phyloP scores from a whole-genome alignment of 2,797 vertebrate species.

The Siniperca obscura region DNA sequence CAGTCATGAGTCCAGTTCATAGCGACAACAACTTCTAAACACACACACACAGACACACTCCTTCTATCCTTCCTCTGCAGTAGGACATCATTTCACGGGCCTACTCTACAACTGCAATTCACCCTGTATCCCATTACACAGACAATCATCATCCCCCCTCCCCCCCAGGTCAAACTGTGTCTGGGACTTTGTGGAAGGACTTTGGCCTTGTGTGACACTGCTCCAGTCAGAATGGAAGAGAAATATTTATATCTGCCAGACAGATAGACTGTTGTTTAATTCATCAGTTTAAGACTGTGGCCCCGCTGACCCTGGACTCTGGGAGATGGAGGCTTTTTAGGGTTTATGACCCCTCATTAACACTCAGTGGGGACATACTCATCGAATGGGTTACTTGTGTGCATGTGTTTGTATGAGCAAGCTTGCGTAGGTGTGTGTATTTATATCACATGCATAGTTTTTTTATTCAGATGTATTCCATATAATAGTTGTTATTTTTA shows the following conservation, averaged over 20 bases:
- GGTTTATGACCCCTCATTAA: conserved; percentile 80
- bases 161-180: conserved; percentile 72
- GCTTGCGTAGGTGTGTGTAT: conserved; percentile 19
- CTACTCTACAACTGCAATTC: conserved; percentile 61
- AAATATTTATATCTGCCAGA: conserved; percentile 83
- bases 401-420: conserved; percentile 29
- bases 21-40: conserved; percentile 13
- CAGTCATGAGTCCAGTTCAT: conserved; percentile 26
- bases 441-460: neutral
- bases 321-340: conserved; percentile 61
- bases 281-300: conserved; percentile 75
- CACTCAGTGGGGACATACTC: conserved; percentile 58
- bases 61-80: conserved; percentile 34
- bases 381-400: conserved; percentile 40
- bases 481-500: conserved; percentile 28
- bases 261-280: conserved; percentile 82
- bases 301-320: conserved; percentile 73
- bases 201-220: conserved; percentile 73
- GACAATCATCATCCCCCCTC: conserved; percentile 71
- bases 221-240: conserved; percentile 77
- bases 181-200: conserved; percentile 65
- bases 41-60: neutral
- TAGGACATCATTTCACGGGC: conserved; percentile 64
- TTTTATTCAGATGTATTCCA: conserved; percentile 42
- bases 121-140: conserved; percentile 69